phyloP scores from a whole-genome alignment of 2,113 vertebrate genomes.

The Heptranchias perlo region DNA sequence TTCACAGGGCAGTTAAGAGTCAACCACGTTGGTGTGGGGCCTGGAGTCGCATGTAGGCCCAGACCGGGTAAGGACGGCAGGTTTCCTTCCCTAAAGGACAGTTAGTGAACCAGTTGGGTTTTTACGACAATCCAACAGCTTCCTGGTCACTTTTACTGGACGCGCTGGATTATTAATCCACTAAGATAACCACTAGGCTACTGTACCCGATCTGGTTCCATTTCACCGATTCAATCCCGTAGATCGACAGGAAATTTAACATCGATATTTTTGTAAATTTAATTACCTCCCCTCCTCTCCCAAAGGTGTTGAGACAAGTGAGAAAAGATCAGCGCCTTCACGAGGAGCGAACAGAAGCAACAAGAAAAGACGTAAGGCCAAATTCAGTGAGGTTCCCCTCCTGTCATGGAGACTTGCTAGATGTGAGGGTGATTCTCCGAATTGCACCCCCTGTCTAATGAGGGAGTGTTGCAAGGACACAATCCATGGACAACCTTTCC shows the following conservation, averaged over 20 bases:
- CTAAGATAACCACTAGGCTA: not conserved
- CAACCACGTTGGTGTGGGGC: too few relatives aligned
- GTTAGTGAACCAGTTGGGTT: not conserved
- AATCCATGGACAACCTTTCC: not conserved
- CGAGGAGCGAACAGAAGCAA: not conserved
- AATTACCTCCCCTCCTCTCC: not conserved
- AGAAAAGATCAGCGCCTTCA: not conserved
- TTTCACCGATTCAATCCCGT: not conserved
- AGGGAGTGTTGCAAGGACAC: not conserved
- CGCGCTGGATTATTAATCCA: not conserved
- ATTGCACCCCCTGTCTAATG: not conserved
- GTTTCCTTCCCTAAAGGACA: not conserved
- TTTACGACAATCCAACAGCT: not conserved
- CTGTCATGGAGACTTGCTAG: not conserved
- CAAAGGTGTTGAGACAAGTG: not conserved
- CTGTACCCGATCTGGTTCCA: not conserved
- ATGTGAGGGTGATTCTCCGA: not conserved
- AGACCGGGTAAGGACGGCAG: not conserved
- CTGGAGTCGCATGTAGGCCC: not conserved
- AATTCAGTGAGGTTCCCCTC: not conserved
- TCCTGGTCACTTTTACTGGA: not conserved
- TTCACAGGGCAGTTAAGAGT: too few relatives aligned
- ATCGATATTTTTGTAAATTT: not conserved
- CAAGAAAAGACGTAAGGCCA: not conserved
- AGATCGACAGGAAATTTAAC: not conserved